Conservation (phyloP, 2,113 vertebrate species). For the Cranoglanis bouderius region DNA sequence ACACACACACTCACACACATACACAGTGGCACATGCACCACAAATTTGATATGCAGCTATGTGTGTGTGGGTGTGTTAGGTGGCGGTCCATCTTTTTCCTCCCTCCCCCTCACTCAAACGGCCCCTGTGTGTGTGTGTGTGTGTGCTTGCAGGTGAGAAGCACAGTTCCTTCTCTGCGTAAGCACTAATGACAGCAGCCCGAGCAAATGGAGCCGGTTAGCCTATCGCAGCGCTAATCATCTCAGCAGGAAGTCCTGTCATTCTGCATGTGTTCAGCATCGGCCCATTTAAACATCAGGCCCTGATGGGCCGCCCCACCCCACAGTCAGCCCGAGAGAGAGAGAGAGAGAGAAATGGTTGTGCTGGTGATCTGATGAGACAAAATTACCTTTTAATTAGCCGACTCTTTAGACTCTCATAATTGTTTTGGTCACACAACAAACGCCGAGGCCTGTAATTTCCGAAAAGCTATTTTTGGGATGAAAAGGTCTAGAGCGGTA, state of each 20-base stretch:
- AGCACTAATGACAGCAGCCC: slow-evolving; percentile 85
- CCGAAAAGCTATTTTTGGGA: slow-evolving; percentile 73
- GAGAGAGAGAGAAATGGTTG: slow-evolving; percentile 75
- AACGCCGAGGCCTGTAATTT: slow-evolving; percentile 80
- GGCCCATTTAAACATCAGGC: slow-evolving; percentile 94
- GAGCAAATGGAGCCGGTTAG: slow-evolving; percentile 88
- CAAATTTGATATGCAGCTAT: background rate
- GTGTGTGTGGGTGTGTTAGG: background rate
- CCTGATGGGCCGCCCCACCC: slow-evolving; percentile 80
- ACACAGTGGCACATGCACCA: background rate
- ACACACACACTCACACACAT: background rate
- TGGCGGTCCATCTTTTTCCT: background rate
- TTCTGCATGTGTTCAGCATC: slow-evolving; percentile 91
- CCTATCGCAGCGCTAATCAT: slow-evolving; percentile 82
- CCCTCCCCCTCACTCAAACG: background rate
- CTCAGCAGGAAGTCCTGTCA: slow-evolving; percentile 84
- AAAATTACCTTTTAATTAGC: slow-evolving; percentile 89
- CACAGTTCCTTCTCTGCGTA: slow-evolving; percentile 85
- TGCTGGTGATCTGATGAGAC: slow-evolving; percentile 84
- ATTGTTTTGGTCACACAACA: slow-evolving; percentile 86
- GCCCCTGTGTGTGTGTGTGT: slow-evolving; percentile 53
- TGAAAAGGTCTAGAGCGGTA: slow-evolving; percentile 36
- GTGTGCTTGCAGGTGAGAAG: slow-evolving; percentile 90
- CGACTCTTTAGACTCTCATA: slow-evolving; percentile 83
- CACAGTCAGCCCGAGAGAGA: slow-evolving; percentile 58